Conservation (phyloP, 2,888 invertebrate species). For the Cephus sareptanus region DNA sequence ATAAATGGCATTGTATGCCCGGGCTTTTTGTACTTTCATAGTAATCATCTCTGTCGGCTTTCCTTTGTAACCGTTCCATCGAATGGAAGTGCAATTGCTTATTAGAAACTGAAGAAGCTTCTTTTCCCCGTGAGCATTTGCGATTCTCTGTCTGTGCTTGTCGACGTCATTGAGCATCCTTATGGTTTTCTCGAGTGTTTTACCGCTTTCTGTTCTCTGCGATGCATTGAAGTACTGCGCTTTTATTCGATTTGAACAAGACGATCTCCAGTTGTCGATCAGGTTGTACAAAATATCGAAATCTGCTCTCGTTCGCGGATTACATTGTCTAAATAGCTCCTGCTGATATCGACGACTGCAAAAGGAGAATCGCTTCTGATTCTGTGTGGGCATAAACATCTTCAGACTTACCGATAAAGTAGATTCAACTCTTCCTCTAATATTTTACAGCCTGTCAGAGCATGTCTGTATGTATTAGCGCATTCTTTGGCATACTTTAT, state of each 20-base stretch:
- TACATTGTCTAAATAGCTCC: constrained; percentile 75
- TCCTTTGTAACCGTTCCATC: constrained; percentile 81
- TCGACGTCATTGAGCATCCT: constrained; percentile 77
- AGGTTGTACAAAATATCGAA: constrained; percentile 79
- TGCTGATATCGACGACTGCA: constrained; percentile 66
- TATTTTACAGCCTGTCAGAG: constrained; percentile 69
- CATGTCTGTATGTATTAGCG: constrained; percentile 68
- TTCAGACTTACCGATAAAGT: neutral
- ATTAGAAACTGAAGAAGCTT: constrained; percentile 75
- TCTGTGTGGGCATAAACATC: neutral
- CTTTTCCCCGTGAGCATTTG: constrained; percentile 71
- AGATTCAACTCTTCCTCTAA: constrained; percentile 63
- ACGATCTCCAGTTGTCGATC: constrained; percentile 76
- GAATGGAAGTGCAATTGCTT: constrained; percentile 77
- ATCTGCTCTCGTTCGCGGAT: constrained; percentile 77
- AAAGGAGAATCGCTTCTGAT: neutral
- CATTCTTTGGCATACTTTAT: constrained; percentile 67
- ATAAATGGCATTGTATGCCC: constrained; percentile 80
- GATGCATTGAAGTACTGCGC: constrained; percentile 75
- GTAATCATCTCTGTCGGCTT: constrained; percentile 83
- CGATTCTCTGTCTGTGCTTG: constrained; percentile 73
- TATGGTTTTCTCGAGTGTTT: constrained; percentile 80
- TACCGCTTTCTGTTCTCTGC: constrained; percentile 77
- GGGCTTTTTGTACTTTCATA: constrained; percentile 81
- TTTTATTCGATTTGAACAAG: constrained; percentile 74